A percentile compares a stretch with the other conserved stretches of the same genome.
Evolutionary conservation across 1,140 invertebrate genomes (phyloP).

Genomic region (Hormaphis cornu): DNA sequence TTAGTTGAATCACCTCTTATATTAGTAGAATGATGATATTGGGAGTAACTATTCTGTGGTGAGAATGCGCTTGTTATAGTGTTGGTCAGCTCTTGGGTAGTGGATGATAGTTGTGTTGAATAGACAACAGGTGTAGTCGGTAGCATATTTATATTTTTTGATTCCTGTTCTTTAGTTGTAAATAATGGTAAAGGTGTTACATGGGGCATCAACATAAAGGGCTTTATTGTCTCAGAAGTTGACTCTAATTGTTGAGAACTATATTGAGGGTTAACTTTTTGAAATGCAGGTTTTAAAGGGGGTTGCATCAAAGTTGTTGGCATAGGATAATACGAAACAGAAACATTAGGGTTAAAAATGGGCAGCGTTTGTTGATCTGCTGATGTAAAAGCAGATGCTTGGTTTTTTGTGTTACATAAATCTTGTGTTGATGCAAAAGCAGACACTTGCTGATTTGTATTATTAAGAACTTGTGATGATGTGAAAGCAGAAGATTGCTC

Average conservation of each 20-base stretch:
- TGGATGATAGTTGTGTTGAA: neutral
- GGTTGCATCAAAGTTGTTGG: neutral
- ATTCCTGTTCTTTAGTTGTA: neutral
- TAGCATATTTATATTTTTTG: neutral
- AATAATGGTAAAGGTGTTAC: neutral
- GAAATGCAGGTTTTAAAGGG: neutral
- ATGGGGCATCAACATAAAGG: neutral
- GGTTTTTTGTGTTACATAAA: neutral
- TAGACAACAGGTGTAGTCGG: neutral
- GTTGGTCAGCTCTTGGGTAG: neutral
- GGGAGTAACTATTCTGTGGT: neutral
- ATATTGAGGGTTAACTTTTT: neutral
- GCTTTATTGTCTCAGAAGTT: neutral
- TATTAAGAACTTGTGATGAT: too few relatives aligned
- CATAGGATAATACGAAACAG: neutral
- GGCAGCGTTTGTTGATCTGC: conserved; percentile 13
- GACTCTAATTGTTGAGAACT: neutral
- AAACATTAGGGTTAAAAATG: neutral
- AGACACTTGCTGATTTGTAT: neutral
- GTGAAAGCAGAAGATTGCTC: neutral
- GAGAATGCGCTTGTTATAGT: neutral
- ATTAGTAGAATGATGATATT: neutral
- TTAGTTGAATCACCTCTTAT: neutral
- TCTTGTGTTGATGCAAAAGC: neutral
- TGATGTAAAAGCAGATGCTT: neutral